A percentile compares a stretch with the other conserved stretches of the same genome.
Evolutionary conservation across 23 tunicate genomes (phyloP).

Genomic region (Aplidium turbinatum): DNA sequence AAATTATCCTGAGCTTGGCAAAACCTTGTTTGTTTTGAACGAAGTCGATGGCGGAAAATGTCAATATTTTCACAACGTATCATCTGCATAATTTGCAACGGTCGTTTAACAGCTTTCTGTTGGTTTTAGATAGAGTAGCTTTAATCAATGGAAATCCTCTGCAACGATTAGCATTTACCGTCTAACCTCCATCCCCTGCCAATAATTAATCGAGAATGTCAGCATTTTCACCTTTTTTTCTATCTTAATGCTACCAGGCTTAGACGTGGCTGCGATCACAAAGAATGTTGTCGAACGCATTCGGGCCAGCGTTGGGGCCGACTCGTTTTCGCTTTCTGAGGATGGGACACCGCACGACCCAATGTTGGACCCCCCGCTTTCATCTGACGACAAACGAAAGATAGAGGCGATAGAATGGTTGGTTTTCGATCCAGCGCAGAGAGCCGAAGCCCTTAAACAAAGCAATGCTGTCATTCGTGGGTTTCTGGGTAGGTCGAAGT

Average conservation of each 20-base stretch:
- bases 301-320: slow-evolving; percentile 37
- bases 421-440: slow-evolving; percentile 74
- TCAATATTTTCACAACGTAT: too few relatives aligned
- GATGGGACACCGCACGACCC: not conserved
- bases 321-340: not conserved
- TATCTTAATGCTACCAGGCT: slow-evolving; percentile 48
- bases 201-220: too few relatives aligned
- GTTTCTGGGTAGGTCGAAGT: slow-evolving; percentile 69
- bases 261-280: slow-evolving; percentile 78
- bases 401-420: slow-evolving; percentile 87
- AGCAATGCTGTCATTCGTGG: slow-evolving; percentile 81
- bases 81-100: too few relatives aligned
- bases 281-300: slow-evolving; percentile 84
- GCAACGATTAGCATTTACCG: too few relatives aligned
- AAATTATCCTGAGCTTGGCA: too few relatives aligned
- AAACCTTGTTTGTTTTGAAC: too few relatives aligned
- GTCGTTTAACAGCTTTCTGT: too few relatives aligned
- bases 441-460: slow-evolving; percentile 80
- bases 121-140: too few relatives aligned
- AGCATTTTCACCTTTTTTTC: not conserved
- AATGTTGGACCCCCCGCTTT: slow-evolving; percentile 45
- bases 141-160: too few relatives aligned
- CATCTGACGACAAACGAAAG: slow-evolving; percentile 58
- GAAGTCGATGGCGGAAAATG: too few relatives aligned
- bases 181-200: too few relatives aligned